A percentile compares a stretch with the other conserved stretches of the same genome.
Evolutionary conservation across 2,113 vertebrate species (phyloP).

Genomic region (Cebus imitator): DNA sequence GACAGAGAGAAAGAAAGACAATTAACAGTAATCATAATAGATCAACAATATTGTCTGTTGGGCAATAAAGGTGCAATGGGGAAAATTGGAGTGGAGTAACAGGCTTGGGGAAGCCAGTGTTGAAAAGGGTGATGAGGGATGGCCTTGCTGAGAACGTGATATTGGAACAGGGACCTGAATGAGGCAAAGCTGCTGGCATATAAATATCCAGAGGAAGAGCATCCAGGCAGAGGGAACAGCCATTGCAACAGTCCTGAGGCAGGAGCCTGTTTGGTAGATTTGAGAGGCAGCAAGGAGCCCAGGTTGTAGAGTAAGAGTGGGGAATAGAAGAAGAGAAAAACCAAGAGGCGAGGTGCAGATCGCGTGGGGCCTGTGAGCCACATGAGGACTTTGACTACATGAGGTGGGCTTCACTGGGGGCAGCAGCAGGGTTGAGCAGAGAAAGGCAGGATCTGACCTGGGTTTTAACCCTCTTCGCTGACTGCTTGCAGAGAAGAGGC

Average conservation of each 20-base stretch:
- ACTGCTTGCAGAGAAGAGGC: neutral
- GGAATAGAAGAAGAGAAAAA: neutral
- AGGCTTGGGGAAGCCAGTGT: neutral
- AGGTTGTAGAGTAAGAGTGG: neutral
- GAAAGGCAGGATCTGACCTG: neutral
- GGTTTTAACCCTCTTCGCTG: neutral
- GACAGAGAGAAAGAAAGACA: neutral
- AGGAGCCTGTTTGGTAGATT: neutral
- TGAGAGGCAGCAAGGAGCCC: neutral
- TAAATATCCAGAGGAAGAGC: neutral
- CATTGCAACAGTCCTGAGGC: neutral
- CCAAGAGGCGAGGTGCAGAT: neutral
- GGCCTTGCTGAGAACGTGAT: neutral
- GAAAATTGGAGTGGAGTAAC: neutral
- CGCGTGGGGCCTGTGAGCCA: neutral
- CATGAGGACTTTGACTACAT: fast-evolving
- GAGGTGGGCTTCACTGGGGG: neutral
- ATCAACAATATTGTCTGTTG: neutral
- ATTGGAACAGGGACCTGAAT: neutral
- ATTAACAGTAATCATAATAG: neutral
- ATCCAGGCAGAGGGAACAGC: neutral
- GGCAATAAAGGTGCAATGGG: neutral
- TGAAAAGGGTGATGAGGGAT: neutral
- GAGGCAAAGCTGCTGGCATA: neutral
- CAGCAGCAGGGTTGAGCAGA: neutral